These are phyloP conservation scores for Lagocephalus sceleratus DNA, from an alignment of 2,797 vertebrate species.

Conservation along the genomic window DNA sequence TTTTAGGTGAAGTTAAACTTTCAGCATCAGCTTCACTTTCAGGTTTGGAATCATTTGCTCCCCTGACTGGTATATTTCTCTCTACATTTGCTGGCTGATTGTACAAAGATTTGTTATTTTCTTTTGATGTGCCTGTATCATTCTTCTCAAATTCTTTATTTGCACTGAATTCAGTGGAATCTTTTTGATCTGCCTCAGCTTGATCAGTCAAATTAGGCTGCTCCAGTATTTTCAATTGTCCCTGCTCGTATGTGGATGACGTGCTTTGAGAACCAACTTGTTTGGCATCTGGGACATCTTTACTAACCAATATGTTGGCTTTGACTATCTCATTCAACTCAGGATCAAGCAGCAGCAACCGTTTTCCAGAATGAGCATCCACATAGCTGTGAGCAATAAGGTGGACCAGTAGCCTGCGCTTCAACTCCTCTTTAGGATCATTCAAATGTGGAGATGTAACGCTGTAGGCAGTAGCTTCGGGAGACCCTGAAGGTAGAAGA, in stretches of 20 bases:
- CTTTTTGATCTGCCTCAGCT: slow-evolving; percentile 7
- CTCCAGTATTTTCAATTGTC: slow-evolving; percentile 5
- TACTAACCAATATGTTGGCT: slow-evolving; percentile 26
- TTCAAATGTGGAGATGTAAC: slow-evolving; percentile 32
- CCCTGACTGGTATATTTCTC: slow-evolving; percentile 3
- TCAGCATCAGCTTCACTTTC: slow-evolving; percentile 23
- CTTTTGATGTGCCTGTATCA: background rate
- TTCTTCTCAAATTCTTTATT: slow-evolving; percentile 9
- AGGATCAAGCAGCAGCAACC: slow-evolving; percentile 82
- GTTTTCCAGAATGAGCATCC: slow-evolving; percentile 82
- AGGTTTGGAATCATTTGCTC: slow-evolving; percentile 12
- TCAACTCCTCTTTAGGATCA: slow-evolving; percentile 46
- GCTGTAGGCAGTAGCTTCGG: slow-evolving; percentile 40
- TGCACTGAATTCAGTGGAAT: slow-evolving; percentile 7
- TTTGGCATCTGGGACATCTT: slow-evolving; percentile 7
- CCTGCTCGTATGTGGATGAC: slow-evolving; percentile 19
- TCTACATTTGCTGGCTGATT: slow-evolving; percentile 6
- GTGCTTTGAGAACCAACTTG: slow-evolving; percentile 16
- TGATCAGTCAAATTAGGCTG: slow-evolving; percentile 22
- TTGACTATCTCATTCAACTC: slow-evolving; percentile 69
- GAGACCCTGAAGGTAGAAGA: slow-evolving; percentile 35
- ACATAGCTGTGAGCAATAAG: slow-evolving; percentile 90
- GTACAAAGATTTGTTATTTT: background rate
- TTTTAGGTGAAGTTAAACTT: slow-evolving; percentile 15
- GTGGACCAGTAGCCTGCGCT: slow-evolving; percentile 76